Base-by-base conservation (phyloP, 1,140 invertebrate genomes). In the Drosophila athabasca region DNA sequence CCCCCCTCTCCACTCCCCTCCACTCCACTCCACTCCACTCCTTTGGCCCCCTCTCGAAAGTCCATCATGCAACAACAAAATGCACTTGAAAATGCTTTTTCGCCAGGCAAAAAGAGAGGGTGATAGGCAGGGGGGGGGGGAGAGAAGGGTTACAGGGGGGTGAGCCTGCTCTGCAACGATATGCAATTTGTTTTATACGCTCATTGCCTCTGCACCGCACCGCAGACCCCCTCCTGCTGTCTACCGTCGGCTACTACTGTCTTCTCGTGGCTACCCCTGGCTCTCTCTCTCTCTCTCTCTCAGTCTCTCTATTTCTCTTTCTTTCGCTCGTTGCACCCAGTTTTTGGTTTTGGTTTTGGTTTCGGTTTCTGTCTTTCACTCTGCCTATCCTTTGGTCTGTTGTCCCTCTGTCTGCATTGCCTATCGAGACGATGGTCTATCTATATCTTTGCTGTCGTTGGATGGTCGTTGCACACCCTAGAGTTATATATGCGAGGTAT, bases 121-220 rank as follows among this genome's bases (percentile, higher is more conserved):
- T 13, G 35, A 1, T 9, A 1, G 9, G 3, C 0, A n/a, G n/a
- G 7, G 35, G 11, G 35, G 0, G 35, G 7, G 57, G 48, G 60
- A 52, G 31, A 0, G 24, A 24, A 26, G 24, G 24, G 24, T 24
- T 24, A 57, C 49, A 52, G 46, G 29, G 68, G 41, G 11, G 17
- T 19, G 35, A 39, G 35, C 11, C 3, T 39, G 13, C 70, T 65
- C 61, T 55, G 78, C 77, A 76, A 59, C 67, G 78, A 80, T 80
- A 80, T 80, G 78, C 78, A 81, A 81, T 81, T 81, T 81, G 78
- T 77, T 81, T 81, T 81, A 81, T 81, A 81, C 73, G 79, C 79
- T 81, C 78, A 81, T 81, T 81, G 79, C 78, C 72, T 68, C 66
- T 57, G 29, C 61, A 31, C 49, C 43, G 44, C 35, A n/a, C 31